Conservation (phyloP, 1,140 invertebrate genomes). For the Zaprionus ghesquierei region DNA sequence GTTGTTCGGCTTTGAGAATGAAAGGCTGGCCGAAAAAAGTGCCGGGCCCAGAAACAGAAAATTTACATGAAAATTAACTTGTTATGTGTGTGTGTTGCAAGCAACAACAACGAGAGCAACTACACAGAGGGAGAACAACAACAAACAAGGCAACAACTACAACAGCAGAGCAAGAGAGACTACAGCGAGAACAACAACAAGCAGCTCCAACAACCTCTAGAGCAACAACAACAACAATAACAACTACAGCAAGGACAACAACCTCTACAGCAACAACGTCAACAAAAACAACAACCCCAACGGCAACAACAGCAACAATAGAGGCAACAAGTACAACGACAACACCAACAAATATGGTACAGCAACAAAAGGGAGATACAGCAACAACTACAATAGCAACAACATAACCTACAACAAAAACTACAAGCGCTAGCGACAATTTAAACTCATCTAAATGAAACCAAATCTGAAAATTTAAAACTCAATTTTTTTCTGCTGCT, state of each 20-base stretch:
- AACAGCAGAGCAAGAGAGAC: too few relatives aligned
- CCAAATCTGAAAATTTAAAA: constrained; percentile 32
- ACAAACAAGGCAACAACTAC: too few relatives aligned
- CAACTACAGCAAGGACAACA: background rate
- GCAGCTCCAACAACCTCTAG: too few relatives aligned
- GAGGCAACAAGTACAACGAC: background rate
- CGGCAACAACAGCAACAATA: background rate
- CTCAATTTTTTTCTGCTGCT: background rate
- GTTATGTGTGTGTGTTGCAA: constrained; percentile 65
- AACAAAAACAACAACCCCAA: too few relatives aligned
- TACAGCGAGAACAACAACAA: too few relatives aligned
- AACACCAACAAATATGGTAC: background rate
- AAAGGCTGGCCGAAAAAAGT: constrained; percentile 36
- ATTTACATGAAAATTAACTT: constrained; percentile 81
- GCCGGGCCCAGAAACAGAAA: constrained; percentile 61
- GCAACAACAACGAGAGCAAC: constrained; percentile 30
- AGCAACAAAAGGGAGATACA: background rate
- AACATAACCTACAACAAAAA: background rate
- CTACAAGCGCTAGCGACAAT: constrained; percentile 24
- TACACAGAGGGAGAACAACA: background rate
- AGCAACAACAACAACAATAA: background rate
- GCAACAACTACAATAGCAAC: background rate
- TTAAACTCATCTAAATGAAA: constrained; percentile 20
- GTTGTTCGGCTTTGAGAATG: constrained; percentile 10
- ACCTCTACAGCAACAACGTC: too few relatives aligned